A percentile compares a stretch with the other conserved stretches of the same genome.
phyloP scores from a whole-genome alignment of 2,113 vertebrate species.

The Galeopterus variegatus region DNA sequence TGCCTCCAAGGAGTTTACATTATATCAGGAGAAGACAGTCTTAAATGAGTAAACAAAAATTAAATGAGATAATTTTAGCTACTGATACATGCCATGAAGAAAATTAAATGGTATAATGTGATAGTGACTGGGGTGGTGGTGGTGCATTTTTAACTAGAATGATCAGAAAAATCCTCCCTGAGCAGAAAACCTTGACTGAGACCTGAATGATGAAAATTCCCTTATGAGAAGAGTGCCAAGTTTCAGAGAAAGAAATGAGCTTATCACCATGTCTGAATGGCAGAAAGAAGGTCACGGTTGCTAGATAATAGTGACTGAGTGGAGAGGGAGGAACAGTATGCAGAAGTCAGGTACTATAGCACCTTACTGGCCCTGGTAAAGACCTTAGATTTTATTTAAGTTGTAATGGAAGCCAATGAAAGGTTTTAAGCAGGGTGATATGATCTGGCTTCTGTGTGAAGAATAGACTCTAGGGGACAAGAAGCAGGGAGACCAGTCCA shows the following conservation, averaged over 20 bases:
- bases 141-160: conserved; percentile 49
- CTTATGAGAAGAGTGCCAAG: not conserved
- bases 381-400: not conserved
- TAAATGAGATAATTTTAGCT: conserved; percentile 23
- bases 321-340: not conserved
- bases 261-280: not conserved
- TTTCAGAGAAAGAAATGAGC: not conserved
- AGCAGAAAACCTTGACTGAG: not conserved
- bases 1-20: conserved; percentile 8
- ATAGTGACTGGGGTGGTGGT: not conserved
- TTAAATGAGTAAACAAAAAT: conserved; percentile 29
- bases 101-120: conserved; percentile 46
- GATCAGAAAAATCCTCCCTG: not conserved
- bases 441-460: not conserved
- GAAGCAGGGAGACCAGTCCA: not conserved
- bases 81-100: not conserved
- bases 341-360: not conserved
- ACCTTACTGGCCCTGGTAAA: not conserved
- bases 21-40: not conserved
- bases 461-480: not conserved
- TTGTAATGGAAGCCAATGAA: not conserved
- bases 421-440: not conserved
- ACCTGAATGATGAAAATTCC: conserved; percentile 25
- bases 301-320: not conserved
- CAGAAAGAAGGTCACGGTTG: not conserved